Percentiles rank a stretch among this genome's conserved stretches.
These are phyloP conservation scores for Trichoplusia ni DNA, from an alignment of 1,140 invertebrate species.

Conservation along the genomic window DNA sequence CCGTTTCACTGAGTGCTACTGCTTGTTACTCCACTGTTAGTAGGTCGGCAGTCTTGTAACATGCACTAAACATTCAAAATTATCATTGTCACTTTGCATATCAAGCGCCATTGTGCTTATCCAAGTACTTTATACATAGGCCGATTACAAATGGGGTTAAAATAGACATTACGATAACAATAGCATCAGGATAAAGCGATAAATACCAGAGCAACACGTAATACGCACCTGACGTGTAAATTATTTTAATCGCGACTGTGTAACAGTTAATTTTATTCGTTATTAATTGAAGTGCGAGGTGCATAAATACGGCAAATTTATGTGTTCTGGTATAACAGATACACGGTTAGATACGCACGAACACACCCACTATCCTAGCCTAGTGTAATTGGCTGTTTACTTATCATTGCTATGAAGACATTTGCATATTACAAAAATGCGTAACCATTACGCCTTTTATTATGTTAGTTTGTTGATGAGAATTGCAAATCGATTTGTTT, in stretches of 20 bases:
- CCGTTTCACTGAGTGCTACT: background rate
- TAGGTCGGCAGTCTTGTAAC: background rate
- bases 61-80: background rate
- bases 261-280: background rate
- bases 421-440: background rate
- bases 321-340: conserved; percentile 33
- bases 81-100: background rate
- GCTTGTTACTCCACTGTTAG: background rate
- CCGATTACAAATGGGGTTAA: background rate
- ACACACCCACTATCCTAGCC: conserved; percentile 33
- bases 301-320: conserved; percentile 43
- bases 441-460: background rate
- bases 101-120: conserved; percentile 7
- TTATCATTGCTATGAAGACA: conserved; percentile 18
- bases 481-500: too few relatives aligned
- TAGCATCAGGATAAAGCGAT: background rate
- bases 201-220: conserved; percentile 20
- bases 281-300: too few relatives aligned
- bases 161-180: conserved; percentile 18
- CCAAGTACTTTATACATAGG: background rate
- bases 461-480: too few relatives aligned
- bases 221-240: conserved; percentile 2
- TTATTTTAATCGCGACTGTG: conserved; percentile 8
- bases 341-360: conserved; percentile 18
- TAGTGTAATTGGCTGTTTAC: background rate